These are phyloP conservation scores for Beris chalybata DNA, from an alignment of 2,888 invertebrate species.

Conservation along the genomic window DNA sequence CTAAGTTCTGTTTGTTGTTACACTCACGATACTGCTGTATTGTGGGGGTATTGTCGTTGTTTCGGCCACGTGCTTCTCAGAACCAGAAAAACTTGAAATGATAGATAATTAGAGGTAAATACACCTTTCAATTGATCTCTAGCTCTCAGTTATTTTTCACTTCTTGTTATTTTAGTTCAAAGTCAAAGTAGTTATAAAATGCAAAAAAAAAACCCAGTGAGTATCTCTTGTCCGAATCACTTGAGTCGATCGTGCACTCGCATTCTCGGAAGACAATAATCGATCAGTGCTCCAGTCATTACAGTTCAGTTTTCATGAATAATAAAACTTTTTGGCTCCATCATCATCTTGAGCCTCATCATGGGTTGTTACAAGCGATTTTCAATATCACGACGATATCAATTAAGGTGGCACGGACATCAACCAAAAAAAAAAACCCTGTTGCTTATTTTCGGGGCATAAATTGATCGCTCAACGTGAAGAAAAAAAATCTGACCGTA, in stretches of 20 bases:
- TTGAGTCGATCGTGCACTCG: background rate
- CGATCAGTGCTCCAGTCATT: constrained; percentile 7
- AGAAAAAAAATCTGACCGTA: no score
- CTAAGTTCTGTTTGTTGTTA: constrained; percentile 6
- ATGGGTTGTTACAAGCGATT: background rate
- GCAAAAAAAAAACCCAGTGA: no score
- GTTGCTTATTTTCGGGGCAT: no score
- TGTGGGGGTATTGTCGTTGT: constrained; percentile 22
- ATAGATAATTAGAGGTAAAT: constrained; percentile 31
- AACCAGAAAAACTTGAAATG: constrained; percentile 29
- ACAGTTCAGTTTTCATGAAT: background rate
- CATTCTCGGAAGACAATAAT: background rate
- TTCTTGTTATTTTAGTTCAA: no score
- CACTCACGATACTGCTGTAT: constrained; percentile 16
- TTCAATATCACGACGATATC: constrained; percentile 13
- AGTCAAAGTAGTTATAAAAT: no score
- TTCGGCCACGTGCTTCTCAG: constrained; percentile 19
- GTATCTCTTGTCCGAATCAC: no score
- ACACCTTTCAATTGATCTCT: constrained; percentile 24
- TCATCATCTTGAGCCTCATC: constrained; percentile 4
- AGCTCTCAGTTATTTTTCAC: no score
- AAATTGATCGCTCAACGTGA: no score
- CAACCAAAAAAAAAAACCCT: no score
- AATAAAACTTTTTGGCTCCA: constrained; percentile 1
- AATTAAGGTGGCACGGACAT: constrained; percentile 4